phyloP scores from a whole-genome alignment of 2,113 vertebrate species.

The Symphodus melops region DNA sequence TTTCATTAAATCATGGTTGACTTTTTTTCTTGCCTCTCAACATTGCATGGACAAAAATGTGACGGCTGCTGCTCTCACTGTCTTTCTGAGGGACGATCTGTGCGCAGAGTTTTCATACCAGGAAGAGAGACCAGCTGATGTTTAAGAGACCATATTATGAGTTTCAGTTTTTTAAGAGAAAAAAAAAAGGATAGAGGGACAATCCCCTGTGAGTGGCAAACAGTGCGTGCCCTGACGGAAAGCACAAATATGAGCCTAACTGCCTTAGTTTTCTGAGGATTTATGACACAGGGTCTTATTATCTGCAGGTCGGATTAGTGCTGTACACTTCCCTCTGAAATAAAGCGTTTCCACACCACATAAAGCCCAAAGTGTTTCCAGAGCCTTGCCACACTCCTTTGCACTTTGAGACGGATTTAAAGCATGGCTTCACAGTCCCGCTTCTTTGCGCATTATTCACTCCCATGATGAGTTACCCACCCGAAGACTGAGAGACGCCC shows the following conservation, averaged over 20 bases:
- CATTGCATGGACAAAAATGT: constrained; percentile 65
- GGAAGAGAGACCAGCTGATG: constrained; percentile 38
- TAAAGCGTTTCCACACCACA: constrained; percentile 70
- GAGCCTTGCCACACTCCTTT: constrained; percentile 42
- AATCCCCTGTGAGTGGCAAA: constrained; percentile 62
- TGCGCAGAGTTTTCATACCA: constrained; percentile 68
- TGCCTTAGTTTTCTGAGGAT: constrained; percentile 69
- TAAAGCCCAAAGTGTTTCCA: constrained; percentile 67
- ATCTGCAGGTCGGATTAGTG: constrained; percentile 72
- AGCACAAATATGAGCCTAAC: constrained; percentile 69
- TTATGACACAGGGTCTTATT: constrained; percentile 70
- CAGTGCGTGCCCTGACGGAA: constrained; percentile 56
- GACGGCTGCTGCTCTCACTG: constrained; percentile 71
- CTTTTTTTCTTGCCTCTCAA: constrained; percentile 50
- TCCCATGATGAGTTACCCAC: constrained; percentile 46
- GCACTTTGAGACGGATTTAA: constrained; percentile 53
- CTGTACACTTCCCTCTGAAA: constrained; percentile 52
- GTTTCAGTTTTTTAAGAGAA: constrained; percentile 31
- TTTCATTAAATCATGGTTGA: constrained; percentile 71
- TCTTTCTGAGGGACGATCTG: constrained; percentile 63
- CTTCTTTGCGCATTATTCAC: constrained; percentile 38
- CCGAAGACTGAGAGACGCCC: constrained; percentile 33
- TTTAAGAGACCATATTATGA: constrained; percentile 59
- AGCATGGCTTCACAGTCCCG: constrained; percentile 53
- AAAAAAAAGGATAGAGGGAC: constrained; percentile 33